Conservation (phyloP, 2,797 vertebrate species). For the Smutsia temminckii region DNA sequence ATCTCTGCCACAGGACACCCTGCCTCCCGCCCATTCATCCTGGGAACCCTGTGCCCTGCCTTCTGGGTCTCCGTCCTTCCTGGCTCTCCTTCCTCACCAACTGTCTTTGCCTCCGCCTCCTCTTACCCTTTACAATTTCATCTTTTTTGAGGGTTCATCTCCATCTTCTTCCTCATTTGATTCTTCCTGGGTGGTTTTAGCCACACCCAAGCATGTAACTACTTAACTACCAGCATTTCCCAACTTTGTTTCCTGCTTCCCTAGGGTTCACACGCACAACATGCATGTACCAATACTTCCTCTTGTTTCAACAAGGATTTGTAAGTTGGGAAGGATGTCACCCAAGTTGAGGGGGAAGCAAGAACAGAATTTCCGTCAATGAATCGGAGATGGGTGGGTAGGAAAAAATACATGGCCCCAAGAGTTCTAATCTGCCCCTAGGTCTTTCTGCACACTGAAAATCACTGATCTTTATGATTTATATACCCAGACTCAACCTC, state of each 20-base stretch:
- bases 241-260: not conserved
- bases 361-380: not conserved
- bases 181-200: not conserved
- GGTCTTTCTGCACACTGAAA: not conserved
- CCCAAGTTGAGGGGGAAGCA: not conserved
- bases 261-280: not conserved
- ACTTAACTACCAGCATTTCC: not conserved
- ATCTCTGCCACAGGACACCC: not conserved
- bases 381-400: not conserved
- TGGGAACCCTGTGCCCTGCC: not conserved
- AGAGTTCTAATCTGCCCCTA: not conserved
- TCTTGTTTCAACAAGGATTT: not conserved
- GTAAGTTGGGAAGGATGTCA: not conserved
- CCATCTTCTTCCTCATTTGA: not conserved
- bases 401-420: not conserved
- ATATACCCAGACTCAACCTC: not conserved
- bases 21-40: rapidly evolving
- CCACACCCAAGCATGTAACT: not conserved
- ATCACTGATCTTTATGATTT: not conserved
- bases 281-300: not conserved
- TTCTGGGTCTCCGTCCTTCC: not conserved
- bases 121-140: not conserved
- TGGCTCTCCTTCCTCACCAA: not conserved
- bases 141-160: not conserved
- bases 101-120: not conserved